phyloP scores from a whole-genome alignment of 1,140 invertebrate genomes.

The Lasioglossum albipes region DNA sequence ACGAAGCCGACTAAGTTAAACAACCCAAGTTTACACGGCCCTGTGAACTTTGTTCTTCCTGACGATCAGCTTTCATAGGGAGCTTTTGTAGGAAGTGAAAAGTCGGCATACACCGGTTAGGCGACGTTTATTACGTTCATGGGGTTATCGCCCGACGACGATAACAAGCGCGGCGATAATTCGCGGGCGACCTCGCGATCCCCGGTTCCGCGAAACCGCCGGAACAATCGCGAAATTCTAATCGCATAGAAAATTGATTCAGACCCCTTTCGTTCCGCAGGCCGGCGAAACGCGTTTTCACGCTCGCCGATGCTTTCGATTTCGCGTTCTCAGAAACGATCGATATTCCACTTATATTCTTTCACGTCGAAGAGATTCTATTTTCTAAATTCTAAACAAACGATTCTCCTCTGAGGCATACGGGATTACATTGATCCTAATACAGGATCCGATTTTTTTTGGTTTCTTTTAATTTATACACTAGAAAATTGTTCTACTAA shows the following conservation, averaged over 20 bases:
- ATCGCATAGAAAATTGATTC: constrained; percentile 17
- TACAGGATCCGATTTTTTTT: too few species aligned
- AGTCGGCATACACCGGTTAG: not conserved
- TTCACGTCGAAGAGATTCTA: too few species aligned
- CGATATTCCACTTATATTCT: too few species aligned
- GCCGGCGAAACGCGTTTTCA: not conserved
- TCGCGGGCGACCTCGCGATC: not conserved
- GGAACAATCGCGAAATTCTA: constrained; percentile 14
- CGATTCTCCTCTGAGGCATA: too few species aligned
- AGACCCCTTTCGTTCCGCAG: not conserved
- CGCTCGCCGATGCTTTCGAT: not conserved
- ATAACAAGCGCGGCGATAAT: constrained; percentile 20
- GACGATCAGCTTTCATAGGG: too few species aligned
- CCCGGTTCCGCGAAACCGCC: not conserved
- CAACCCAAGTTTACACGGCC: too few species aligned
- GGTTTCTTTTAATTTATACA: too few species aligned
- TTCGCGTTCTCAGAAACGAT: not conserved
- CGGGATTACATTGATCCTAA: too few species aligned
- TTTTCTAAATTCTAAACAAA: too few species aligned
- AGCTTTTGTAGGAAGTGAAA: constrained; percentile 9
- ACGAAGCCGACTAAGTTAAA: not conserved
- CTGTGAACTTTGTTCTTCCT: too few species aligned
- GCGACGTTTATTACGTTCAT: not conserved
- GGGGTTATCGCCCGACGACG: constrained; percentile 12
- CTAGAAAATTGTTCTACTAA: too few species aligned